These are phyloP conservation scores for Rhyacophila evoluta DNA, from an alignment of 2,888 invertebrate species.

Conservation along the genomic window DNA sequence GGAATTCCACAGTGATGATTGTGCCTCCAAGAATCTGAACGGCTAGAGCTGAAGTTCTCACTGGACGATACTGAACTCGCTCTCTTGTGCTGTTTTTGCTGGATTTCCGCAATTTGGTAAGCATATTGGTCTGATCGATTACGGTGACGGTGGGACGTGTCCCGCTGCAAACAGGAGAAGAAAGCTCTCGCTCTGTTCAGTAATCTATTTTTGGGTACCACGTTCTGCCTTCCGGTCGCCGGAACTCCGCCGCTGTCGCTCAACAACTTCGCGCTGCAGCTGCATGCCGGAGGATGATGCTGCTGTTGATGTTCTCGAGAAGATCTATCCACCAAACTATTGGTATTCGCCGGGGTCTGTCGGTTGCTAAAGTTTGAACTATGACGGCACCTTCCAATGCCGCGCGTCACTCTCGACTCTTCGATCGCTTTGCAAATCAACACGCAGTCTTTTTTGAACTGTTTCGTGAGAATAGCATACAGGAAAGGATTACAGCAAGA, in stretches of 20 bases:
- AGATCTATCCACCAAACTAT: constrained; percentile 84
- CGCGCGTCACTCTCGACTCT: constrained; percentile 89
- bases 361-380: constrained; percentile 90
- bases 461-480: constrained; percentile 97
- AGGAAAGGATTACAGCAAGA: constrained; percentile 98
- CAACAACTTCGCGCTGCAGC: constrained; percentile 70
- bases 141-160: constrained; percentile 46
- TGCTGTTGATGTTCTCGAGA: constrained; percentile 80
- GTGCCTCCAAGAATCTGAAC: constrained; percentile 89
- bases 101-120: constrained; percentile 81
- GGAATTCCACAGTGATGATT: constrained; percentile 83
- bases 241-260: constrained; percentile 65
- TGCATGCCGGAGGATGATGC: constrained; percentile 71
- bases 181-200: constrained; percentile 63
- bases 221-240: constrained; percentile 57
- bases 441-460: constrained; percentile 97
- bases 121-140: constrained; percentile 76
- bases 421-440: constrained; percentile 96
- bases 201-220: constrained; percentile 54
- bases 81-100: constrained; percentile 80
- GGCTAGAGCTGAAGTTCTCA: constrained; percentile 90
- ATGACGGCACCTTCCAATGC: constrained; percentile 87
- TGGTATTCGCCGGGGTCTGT: constrained; percentile 88
- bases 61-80: constrained; percentile 88
- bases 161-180: constrained; percentile 58